Evolutionary conservation across 2,888 invertebrate species (phyloP).

Genomic region (Cryptocephalus moraei): DNA sequence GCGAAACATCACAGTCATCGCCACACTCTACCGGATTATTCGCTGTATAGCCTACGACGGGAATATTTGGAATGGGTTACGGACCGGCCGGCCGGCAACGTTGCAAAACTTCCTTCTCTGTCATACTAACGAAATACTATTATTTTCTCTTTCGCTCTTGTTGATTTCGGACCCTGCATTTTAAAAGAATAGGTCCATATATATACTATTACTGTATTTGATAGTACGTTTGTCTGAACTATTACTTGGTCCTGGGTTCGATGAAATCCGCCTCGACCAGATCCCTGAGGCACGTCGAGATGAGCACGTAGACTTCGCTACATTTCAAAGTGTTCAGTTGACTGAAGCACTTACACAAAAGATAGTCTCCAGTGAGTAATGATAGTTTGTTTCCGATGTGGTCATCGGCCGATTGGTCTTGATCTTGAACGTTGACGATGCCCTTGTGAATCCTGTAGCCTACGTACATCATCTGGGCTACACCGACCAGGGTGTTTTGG

Average conservation of each 20-base stretch:
- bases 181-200: too few relatives aligned
- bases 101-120: too few relatives aligned
- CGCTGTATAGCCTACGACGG: too few relatives aligned
- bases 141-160: too few relatives aligned
- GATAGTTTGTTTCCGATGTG: conserved; percentile 92
- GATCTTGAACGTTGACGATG: conserved; percentile 66
- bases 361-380: conserved; percentile 77
- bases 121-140: too few relatives aligned
- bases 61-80: too few relatives aligned
- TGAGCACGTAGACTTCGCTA: conserved; percentile 72
- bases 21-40: too few relatives aligned
- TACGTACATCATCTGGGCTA: conserved; percentile 90
- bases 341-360: conserved; percentile 79
- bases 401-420: conserved; percentile 48
- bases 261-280: conserved; percentile 82
- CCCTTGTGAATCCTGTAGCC: conserved; percentile 73
- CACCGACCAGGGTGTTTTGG: conserved; percentile 81
- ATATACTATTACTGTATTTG: too few relatives aligned
- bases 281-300: conserved; percentile 79
- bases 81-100: too few relatives aligned
- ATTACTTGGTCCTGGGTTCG: conserved; percentile 58
- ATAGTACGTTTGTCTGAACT: too few relatives aligned
- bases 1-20: too few relatives aligned
- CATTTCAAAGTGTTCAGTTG: conserved; percentile 71
- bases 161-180: too few relatives aligned